phyloP scores from a whole-genome alignment of 1,140 invertebrate genomes.

The Elymnias hypermnestra region DNA sequence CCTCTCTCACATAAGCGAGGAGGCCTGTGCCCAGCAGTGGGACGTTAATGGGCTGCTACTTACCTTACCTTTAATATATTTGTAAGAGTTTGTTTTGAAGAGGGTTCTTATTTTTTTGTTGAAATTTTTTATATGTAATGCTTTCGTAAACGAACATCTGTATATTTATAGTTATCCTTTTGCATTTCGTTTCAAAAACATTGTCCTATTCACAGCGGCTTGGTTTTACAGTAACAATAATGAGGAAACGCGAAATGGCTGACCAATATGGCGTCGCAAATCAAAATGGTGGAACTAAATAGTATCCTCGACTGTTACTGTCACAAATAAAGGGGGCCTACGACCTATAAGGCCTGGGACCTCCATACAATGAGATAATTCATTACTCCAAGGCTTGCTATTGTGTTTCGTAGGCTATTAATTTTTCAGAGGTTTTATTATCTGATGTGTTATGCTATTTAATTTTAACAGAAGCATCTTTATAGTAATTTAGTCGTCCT shows the following conservation, averaged over 20 bases:
- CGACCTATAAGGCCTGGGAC: slow-evolving; percentile 49
- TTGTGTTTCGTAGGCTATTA: slow-evolving; percentile 28
- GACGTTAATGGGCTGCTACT: too few species aligned
- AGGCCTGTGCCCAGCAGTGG: too few species aligned
- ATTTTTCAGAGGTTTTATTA: slow-evolving; percentile 14
- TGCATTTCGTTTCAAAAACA: neutral
- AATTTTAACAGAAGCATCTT: too few species aligned
- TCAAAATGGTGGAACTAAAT: slow-evolving; percentile 39
- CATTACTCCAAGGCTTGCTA: slow-evolving; percentile 46
- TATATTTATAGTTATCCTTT: too few species aligned
- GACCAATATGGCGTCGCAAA: slow-evolving; percentile 26
- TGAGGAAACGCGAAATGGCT: slow-evolving; percentile 20
- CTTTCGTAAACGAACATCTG: too few species aligned
- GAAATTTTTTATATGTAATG: too few species aligned
- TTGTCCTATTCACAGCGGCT: neutral
- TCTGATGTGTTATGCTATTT: neutral
- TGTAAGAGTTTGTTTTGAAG: too few species aligned
- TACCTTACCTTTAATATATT: too few species aligned
- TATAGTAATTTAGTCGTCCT: slow-evolving; percentile 1
- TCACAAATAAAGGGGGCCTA: slow-evolving; percentile 23
- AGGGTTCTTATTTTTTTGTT: too few species aligned
- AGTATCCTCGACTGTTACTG: slow-evolving; percentile 20
- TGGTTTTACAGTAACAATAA: neutral
- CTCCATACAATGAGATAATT: slow-evolving; percentile 55
- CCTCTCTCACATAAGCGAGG: too few species aligned